These are phyloP conservation scores for Drosophila borborema DNA, from an alignment of 2,888 invertebrate genomes.

Conservation along the genomic window DNA sequence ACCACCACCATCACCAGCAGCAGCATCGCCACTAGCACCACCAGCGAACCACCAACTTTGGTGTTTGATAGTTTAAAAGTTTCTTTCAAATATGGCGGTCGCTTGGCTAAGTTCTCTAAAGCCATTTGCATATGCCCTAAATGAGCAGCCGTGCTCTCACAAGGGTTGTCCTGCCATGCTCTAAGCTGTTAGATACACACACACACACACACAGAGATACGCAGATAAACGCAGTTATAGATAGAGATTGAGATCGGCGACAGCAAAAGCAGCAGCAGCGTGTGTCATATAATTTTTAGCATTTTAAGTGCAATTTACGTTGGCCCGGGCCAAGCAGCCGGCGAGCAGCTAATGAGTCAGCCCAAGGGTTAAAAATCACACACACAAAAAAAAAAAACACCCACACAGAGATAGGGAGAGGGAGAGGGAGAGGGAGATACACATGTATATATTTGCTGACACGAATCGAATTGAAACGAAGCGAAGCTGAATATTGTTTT, in stretches of 20 bases:
- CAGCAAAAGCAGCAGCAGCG: constrained; percentile 47
- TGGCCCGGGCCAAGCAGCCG: constrained; percentile 22
- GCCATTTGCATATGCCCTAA: constrained; percentile 75
- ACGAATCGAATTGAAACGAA: constrained; percentile 36
- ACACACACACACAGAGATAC: constrained; percentile 12
- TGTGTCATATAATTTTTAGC: constrained; percentile 79
- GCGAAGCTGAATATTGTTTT: constrained; percentile 27
- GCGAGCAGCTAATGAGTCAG: constrained; percentile 70
- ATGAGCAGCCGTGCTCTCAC: constrained; percentile 60
- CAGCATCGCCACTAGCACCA: not conserved
- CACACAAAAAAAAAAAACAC: constrained; percentile 21
- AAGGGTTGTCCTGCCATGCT: constrained; percentile 57
- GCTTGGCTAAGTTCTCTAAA: constrained; percentile 18
- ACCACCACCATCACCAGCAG: constrained; percentile 14
- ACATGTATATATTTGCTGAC: constrained; percentile 15
- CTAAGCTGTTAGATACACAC: constrained; percentile 65
- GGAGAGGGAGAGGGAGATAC: not conserved
- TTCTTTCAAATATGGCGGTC: constrained; percentile 75
- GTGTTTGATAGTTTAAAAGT: constrained; percentile 69
- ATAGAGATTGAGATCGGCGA: constrained; percentile 24
- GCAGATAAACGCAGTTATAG: constrained; percentile 24
- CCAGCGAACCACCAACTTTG: constrained; percentile 22
- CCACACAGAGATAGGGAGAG: not conserved
- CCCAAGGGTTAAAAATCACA: constrained; percentile 63
- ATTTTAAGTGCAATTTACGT: constrained; percentile 77